Conservation (phyloP, 2,888 invertebrate genomes). For the Asteroscopus sphinx region DNA sequence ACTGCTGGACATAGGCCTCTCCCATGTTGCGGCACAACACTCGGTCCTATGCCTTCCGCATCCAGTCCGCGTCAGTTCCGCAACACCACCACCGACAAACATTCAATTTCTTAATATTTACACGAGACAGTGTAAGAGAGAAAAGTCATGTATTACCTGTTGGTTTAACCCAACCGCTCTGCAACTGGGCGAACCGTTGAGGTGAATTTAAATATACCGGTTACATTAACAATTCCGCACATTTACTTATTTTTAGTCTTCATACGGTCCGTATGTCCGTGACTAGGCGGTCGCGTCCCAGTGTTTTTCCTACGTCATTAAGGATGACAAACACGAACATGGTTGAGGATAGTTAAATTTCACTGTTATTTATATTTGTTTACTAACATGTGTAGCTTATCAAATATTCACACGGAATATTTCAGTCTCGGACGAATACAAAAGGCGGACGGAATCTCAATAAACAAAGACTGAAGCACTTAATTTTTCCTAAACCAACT, state of each 20-base stretch:
- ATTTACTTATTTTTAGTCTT: conserved; percentile 75
- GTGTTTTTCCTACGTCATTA: conserved; percentile 72
- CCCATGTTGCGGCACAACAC: no score
- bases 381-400: conserved; percentile 36
- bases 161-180: conserved; percentile 62
- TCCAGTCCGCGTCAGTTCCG: no score
- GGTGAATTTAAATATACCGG: conserved; percentile 75
- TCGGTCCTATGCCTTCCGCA: no score
- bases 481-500: no score
- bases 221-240: conserved; percentile 76
- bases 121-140: conserved; percentile 38
- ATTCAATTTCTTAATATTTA: conserved; percentile 13
- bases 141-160: conserved; percentile 56
- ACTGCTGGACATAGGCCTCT: no score
- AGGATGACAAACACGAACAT: conserved; percentile 64
- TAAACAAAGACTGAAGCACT: no score
- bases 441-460: no score
- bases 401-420: conserved; percentile 29
- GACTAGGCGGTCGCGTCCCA: conserved; percentile 54
- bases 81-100: background rate
- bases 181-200: conserved; percentile 74
- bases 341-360: conserved; percentile 60
- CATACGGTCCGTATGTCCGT: conserved; percentile 59
- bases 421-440: no score
- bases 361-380: conserved; percentile 61